These are phyloP conservation scores for Plemyria rubiginata DNA, from an alignment of 2,888 invertebrate species.

Conservation along the genomic window DNA sequence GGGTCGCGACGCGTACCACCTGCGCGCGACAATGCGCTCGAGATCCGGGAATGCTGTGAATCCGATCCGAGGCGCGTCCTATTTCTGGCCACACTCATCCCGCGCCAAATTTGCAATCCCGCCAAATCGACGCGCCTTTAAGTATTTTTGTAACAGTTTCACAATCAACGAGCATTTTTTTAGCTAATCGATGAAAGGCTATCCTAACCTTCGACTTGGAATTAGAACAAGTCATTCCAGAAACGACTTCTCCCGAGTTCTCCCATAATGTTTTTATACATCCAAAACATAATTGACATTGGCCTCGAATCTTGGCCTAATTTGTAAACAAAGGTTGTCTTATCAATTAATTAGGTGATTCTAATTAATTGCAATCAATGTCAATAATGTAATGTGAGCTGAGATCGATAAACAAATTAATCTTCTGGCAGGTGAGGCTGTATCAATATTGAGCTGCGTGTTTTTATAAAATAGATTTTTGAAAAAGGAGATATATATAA, in stretches of 20 bases:
- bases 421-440: neutral
- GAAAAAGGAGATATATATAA: too few species aligned
- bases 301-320: conserved; percentile 71
- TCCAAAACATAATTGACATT: conserved; percentile 73
- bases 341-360: conserved; percentile 26
- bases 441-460: neutral
- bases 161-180: conserved; percentile 66
- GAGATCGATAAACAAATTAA: conserved; percentile 1
- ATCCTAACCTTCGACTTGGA: conserved; percentile 50
- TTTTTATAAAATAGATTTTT: too few species aligned
- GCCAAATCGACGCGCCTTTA: conserved; percentile 78
- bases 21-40: conserved; percentile 58
- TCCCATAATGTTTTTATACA: conserved; percentile 31
- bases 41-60: conserved; percentile 77
- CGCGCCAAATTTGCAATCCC: conserved; percentile 84
- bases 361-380: conserved; percentile 14
- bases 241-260: conserved; percentile 1
- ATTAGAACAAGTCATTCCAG: conserved; percentile 33
- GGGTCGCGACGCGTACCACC: conserved; percentile 43
- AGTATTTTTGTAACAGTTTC: conserved; percentile 81
- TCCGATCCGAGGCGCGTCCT: conserved; percentile 75
- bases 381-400: conserved; percentile 11
- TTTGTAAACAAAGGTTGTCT: conserved; percentile 44
- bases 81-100: conserved; percentile 74
- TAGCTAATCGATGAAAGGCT: conserved; percentile 39